Evolutionary conservation across 2,113 vertebrate species (phyloP), one percentile per base, ranked within the genome.

Genomic region (Gallinago undulata): DNA sequence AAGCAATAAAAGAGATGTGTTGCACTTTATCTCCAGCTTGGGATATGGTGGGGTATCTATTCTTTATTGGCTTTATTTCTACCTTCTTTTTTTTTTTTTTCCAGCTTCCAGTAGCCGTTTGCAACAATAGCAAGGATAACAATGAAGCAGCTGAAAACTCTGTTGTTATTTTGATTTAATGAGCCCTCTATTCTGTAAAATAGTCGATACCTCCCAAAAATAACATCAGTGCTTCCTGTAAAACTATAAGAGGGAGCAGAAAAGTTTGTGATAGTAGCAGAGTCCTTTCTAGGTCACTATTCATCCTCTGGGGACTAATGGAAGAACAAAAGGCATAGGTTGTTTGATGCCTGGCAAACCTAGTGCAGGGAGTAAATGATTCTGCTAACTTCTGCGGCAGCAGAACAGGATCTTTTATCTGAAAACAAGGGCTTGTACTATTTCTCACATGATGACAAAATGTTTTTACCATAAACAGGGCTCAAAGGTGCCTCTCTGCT

Each of bases 131-230:
- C 62, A 94, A 64, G 1, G 21, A 72, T 87, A 95, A 91, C 87
- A 94, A 85, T 45, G 84, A 91, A 77, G 55, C 79, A 78, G 88
- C 69, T 87, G 86, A 96, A 96, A 96, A 78, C 60, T 35, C 74
- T 94, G 74, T 47, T 89, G 66, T 89, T 97, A 72, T 81, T 96
- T 95, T 92, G 83, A 95, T 96, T 92, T 94, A 97, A 95, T 89
- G 83, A 96, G 69, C 57, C 56, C 39, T 89, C 79, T 89, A 45
- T 74, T 96, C 86, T 94, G 51, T 83, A 45, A 78, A 86, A 93
- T 50, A 74, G 63, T 94, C 78, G 80, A 72, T 95, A 78, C 76
- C 90, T 96, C 57, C 76, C 83, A 11, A 90, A 92, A 90, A 94
- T 86, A 96, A 88, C 82, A 70, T 67, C 72, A 63, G 2, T 68